A percentile compares a stretch with the other conserved stretches of the same genome.
phyloP scores from a whole-genome alignment of 1,140 invertebrate species.

The Atta cephalotes region DNA sequence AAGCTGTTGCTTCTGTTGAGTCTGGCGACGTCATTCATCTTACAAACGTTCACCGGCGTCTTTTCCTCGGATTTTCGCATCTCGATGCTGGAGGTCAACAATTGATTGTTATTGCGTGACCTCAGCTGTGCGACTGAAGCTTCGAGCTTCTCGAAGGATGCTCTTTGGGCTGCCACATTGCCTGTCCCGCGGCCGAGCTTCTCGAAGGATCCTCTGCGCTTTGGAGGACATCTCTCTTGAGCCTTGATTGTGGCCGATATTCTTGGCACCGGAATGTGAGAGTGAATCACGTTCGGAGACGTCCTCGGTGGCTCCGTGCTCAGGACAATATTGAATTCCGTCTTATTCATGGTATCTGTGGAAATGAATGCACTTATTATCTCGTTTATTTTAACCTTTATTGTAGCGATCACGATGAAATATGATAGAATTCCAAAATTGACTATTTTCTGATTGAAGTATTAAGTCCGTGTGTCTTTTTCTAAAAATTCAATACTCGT shows the following conservation, averaged over 20 bases:
- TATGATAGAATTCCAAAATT: neutral
- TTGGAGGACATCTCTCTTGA: slow-evolving; percentile 76
- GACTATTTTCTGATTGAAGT: neutral
- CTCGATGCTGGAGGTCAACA: slow-evolving; percentile 70
- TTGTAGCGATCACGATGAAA: neutral
- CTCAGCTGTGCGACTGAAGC: slow-evolving; percentile 72
- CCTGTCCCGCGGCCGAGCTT: slow-evolving; percentile 74
- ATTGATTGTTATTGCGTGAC: slow-evolving; percentile 57
- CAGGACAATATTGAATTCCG: slow-evolving; percentile 81
- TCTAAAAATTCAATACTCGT: neutral
- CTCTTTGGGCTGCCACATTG: slow-evolving; percentile 83
- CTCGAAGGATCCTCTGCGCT: slow-evolving; percentile 77
- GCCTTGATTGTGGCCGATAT: slow-evolving; percentile 73
- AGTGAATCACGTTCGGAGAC: slow-evolving; percentile 78
- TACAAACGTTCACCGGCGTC: neutral
- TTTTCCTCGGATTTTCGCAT: slow-evolving; percentile 59
- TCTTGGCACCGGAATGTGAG: slow-evolving; percentile 83
- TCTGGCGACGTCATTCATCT: slow-evolving; percentile 56
- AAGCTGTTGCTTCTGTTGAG: slow-evolving; percentile 80
- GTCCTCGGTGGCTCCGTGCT: slow-evolving; percentile 73
- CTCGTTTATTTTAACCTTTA: neutral
- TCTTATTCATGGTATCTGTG: slow-evolving; percentile 80
- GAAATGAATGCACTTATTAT: slow-evolving; percentile 47
- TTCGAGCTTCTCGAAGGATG: slow-evolving; percentile 83
- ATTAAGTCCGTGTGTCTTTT: neutral